Base-by-base conservation (phyloP, 2,888 invertebrate genomes). In the Pasiphila rectangulata region DNA sequence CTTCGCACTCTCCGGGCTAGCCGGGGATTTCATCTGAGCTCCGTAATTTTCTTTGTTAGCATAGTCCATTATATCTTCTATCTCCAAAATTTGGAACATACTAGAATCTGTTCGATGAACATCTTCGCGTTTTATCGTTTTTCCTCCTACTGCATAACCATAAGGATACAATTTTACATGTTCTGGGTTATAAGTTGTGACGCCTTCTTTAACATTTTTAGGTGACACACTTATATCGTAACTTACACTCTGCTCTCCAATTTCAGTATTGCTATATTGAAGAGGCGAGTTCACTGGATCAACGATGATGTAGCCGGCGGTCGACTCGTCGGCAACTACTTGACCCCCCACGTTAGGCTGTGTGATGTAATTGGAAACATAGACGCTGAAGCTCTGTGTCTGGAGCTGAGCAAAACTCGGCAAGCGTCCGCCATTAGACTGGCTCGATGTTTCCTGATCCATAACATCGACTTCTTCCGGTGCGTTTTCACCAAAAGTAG, bases 291-390 rank as follows among this genome's bases (percentile, higher is more conserved):
- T 70, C 46, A 83, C 74, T 54, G 86, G 77, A 73, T 86, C 83
- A 46, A 86, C 81, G 46, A 86, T 82, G 55, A 89, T 82, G 59
- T 85, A 89, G 63, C 83, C 79, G 64, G 82, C 77, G 80, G 89
- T 83, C 66, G 90, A 87, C 79, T 90, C 85, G 69, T 89, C 88
- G 75, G 81, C 72, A 63, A 86, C 77, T 72, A 80, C 91, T 90
- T 91, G 91, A 92, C 94, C 94, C 94, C 94, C 94, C 94, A 94
- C 94, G 93, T 93, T 93, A 90, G 91, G 92, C 64, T 84, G 82
- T 75, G 89, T 83, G 82, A 90, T 89, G 77, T 80, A 90, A 77
- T 83, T 91, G 75, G 83, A 90, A 83, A 90, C 83, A 72, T 90
- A 81, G 73, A 90, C 88, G 83, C 89, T 90, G 79, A 88, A 89